Conservation (phyloP, 1,140 invertebrate genomes). For the Neotoxoptera formosana region DNA sequence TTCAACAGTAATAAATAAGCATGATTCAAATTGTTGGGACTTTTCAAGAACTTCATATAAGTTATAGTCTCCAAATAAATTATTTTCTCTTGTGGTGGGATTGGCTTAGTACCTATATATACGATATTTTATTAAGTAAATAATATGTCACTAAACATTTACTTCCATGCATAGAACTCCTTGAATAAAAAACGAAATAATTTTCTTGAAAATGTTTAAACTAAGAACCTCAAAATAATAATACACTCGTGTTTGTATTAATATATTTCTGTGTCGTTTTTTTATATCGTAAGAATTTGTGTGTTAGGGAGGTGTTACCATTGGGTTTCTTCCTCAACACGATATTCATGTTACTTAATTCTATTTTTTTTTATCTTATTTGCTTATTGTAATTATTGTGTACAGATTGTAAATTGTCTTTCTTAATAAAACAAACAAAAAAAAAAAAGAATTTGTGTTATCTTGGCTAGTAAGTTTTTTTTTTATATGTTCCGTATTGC, state of each 20-base stretch:
- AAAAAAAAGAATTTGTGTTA: not conserved
- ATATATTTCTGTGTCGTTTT: not conserved
- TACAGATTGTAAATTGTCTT: too few species aligned
- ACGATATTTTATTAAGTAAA: not conserved
- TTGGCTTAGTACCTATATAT: not conserved
- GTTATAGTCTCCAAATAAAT: not conserved
- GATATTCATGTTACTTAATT: too few species aligned
- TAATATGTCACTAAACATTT: not conserved
- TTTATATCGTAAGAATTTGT: not conserved
- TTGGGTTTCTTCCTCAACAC: too few species aligned
- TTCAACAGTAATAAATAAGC: not conserved
- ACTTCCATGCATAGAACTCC: not conserved
- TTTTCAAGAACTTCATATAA: not conserved
- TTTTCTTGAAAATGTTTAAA: not conserved
- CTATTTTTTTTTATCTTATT: too few species aligned
- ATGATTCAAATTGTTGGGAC: not conserved
- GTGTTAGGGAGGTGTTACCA: too few species aligned
- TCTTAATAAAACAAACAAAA: too few species aligned
- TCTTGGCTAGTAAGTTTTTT: not conserved
- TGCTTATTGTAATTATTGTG: too few species aligned
- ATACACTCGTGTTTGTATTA: not conserved
- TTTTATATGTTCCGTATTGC: not conserved
- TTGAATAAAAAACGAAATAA: not conserved
- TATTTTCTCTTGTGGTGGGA: not conserved
- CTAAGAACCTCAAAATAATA: not conserved